These are phyloP conservation scores for Tenodera sinensis DNA, from an alignment of 2,888 invertebrate species.

Conservation along the genomic window DNA sequence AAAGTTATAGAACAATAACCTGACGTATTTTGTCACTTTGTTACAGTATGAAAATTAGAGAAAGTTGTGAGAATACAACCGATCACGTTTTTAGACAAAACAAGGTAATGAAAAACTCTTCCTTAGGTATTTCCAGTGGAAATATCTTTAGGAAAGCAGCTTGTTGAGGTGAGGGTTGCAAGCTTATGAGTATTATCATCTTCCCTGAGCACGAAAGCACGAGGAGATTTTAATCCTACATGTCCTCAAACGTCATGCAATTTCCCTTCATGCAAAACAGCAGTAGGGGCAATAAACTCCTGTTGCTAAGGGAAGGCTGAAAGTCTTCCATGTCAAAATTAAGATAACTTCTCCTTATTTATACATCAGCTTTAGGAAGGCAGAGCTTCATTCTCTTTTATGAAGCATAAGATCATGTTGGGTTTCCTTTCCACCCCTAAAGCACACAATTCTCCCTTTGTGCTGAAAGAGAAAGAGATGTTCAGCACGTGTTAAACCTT, in stretches of 20 bases:
- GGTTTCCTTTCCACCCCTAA: not conserved
- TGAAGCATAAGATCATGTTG: not conserved
- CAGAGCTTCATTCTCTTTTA: not conserved
- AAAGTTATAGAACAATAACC: too few relatives aligned
- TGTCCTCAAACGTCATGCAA: not conserved
- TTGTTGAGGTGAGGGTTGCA: not conserved
- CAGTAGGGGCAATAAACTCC: not conserved
- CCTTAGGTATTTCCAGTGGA: too few relatives aligned
- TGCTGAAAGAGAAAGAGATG: too few relatives aligned
- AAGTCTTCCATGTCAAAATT: not conserved
- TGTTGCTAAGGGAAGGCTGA: not conserved
- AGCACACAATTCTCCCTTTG: not conserved
- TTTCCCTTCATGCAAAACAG: not conserved
- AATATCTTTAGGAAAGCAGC: too few relatives aligned
- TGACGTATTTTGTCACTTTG: too few relatives aligned
- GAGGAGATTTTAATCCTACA: not conserved
- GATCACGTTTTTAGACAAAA: too few relatives aligned
- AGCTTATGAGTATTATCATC: not conserved
- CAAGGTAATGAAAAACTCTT: too few relatives aligned
- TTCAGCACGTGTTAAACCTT: not conserved
- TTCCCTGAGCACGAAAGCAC: not conserved
- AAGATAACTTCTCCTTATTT: not conserved
- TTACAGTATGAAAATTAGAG: too few relatives aligned
- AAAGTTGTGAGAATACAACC: too few relatives aligned
- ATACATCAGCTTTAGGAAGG: not conserved